Conservation (phyloP, 2,888 invertebrate genomes). For the Morpho achilles region DNA sequence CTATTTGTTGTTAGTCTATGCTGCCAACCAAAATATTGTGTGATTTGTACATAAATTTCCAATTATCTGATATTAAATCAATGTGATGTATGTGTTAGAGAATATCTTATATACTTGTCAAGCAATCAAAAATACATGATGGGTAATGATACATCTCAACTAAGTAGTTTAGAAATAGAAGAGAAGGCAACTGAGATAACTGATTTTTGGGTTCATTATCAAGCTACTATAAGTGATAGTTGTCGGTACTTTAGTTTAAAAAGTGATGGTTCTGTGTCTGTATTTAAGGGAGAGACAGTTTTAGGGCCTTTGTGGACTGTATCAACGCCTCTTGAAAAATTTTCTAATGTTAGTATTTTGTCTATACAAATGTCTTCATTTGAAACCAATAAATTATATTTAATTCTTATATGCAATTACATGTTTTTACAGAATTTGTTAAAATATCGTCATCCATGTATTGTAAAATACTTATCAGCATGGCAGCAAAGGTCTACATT, state of each 20-base stretch:
- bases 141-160: slow-evolving; percentile 88
- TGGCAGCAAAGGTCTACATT: slow-evolving; percentile 88
- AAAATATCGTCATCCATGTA: slow-evolving; percentile 92
- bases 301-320: slow-evolving; percentile 81
- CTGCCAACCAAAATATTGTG: too few relatives aligned
- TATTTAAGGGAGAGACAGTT: slow-evolving; percentile 87
- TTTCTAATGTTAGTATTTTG: slow-evolving; percentile 82
- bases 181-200: slow-evolving; percentile 87
- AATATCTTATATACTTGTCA: too few relatives aligned
- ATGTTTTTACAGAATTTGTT: slow-evolving; percentile 85
- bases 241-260: slow-evolving; percentile 74
- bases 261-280: slow-evolving; percentile 82
- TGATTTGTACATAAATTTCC: too few relatives aligned
- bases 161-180: slow-evolving; percentile 85
- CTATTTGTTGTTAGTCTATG: too few relatives aligned
- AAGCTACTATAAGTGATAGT: slow-evolving; percentile 79
- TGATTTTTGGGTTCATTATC: slow-evolving; percentile 88
- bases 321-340: slow-evolving; percentile 85
- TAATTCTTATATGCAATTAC: neutral
- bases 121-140: slow-evolving; percentile 53
- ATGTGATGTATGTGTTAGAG: too few relatives aligned
- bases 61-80: too few relatives aligned
- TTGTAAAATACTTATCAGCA: slow-evolving; percentile 89
- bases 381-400: neutral
- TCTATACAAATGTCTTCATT: neutral